Evolutionary conservation across 2,888 invertebrate species (phyloP).

Genomic region (Macrophya annulata): DNA sequence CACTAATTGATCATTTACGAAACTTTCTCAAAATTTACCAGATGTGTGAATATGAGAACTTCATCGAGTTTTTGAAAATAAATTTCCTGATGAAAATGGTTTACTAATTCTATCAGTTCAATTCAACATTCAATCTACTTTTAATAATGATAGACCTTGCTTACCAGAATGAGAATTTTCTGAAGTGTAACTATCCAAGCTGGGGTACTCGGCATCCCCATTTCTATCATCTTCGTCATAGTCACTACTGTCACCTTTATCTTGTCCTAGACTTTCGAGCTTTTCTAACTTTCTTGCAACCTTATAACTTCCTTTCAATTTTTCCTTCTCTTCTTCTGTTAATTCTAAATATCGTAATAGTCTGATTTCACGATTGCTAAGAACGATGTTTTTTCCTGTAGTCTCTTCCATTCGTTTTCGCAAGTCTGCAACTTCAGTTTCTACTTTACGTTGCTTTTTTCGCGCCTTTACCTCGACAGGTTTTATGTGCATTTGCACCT

Average conservation of each 20-base stretch:
- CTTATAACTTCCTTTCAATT: slow-evolving; percentile 92
- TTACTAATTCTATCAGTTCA: slow-evolving; percentile 8
- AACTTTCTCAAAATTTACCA: neutral
- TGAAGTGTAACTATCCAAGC: slow-evolving; percentile 90
- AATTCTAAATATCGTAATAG: slow-evolving; percentile 93
- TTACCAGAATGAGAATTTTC: slow-evolving; percentile 84
- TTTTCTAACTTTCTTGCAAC: slow-evolving; percentile 96
- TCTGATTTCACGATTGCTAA: slow-evolving; percentile 95
- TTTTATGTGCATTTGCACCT: slow-evolving; percentile 89
- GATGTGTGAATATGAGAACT: neutral
- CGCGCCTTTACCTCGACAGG: slow-evolving; percentile 92
- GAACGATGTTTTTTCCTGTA: slow-evolving; percentile 90
- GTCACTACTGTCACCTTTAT: slow-evolving; percentile 87
- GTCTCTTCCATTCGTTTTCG: slow-evolving; percentile 90
- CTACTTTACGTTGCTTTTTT: slow-evolving; percentile 94
- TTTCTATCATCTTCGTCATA: slow-evolving; percentile 86
- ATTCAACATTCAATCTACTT: neutral
- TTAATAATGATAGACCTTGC: slow-evolving; percentile 15
- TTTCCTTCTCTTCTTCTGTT: slow-evolving; percentile 95
- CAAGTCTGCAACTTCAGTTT: slow-evolving; percentile 94
- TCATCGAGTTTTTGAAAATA: neutral
- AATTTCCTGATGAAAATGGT: slow-evolving; percentile 55
- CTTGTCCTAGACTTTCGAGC: slow-evolving; percentile 90
- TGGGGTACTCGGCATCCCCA: slow-evolving; percentile 85
- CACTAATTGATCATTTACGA: neutral